Conservation (phyloP, 1,140 invertebrate genomes). For the Rhyzopertha dominica region DNA sequence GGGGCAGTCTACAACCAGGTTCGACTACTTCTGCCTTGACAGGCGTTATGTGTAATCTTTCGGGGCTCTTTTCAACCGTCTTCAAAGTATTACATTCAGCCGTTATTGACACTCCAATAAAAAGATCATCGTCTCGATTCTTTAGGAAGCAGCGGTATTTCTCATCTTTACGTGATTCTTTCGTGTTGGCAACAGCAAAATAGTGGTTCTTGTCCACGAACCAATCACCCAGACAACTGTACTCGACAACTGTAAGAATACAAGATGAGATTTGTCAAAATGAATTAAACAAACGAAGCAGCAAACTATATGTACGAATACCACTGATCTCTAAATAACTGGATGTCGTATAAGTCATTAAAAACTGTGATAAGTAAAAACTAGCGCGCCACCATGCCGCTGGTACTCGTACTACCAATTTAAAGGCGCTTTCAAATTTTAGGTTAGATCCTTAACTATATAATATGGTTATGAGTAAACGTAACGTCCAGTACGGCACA, state of each 20-base stretch:
- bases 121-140: slow-evolving; percentile 90
- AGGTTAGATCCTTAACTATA: no score
- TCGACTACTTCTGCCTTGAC: slow-evolving; percentile 80
- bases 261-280: slow-evolving; percentile 12
- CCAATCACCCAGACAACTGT: slow-evolving; percentile 91
- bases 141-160: slow-evolving; percentile 90
- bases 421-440: no score
- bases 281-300: no score
- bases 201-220: slow-evolving; percentile 93
- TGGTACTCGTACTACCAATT: no score
- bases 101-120: slow-evolving; percentile 85
- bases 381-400: no score
- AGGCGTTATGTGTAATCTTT: slow-evolving; percentile 81
- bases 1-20: slow-evolving; percentile 84
- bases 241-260: slow-evolving; percentile 71
- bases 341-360: no score
- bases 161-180: slow-evolving; percentile 89
- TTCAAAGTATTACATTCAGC: slow-evolving; percentile 88
- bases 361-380: no score
- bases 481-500: no score
- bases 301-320: not conserved
- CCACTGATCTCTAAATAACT: not conserved
- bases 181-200: slow-evolving; percentile 91
- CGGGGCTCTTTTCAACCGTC: slow-evolving; percentile 88
- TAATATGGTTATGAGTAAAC: no score